Conservation (phyloP, 92 coral and sea anemone genomes). For the Zoanthus sociatus region DNA sequence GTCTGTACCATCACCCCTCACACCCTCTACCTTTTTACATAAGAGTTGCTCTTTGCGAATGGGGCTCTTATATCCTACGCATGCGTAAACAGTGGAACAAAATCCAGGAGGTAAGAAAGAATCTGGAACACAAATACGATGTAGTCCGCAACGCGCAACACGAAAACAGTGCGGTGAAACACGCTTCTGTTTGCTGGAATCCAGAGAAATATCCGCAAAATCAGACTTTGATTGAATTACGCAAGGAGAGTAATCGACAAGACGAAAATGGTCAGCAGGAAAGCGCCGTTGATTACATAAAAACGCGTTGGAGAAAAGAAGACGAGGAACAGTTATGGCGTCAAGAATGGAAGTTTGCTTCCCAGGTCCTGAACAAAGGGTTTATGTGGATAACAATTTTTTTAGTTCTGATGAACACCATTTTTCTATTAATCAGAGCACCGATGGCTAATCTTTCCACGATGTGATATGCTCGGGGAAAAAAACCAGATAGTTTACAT, state of each 20-base stretch:
- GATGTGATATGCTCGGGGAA: neutral
- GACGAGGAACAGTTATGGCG: constrained; percentile 65
- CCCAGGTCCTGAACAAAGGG: constrained; percentile 75
- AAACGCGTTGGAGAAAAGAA: constrained; percentile 58
- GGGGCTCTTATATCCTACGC: constrained; percentile 77
- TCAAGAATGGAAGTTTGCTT: constrained; percentile 89
- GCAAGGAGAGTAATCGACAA: neutral
- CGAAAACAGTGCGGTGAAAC: constrained; percentile 32
- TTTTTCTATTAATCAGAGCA: constrained; percentile 75
- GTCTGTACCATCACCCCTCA: constrained; percentile 68
- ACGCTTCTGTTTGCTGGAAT: constrained; percentile 36
- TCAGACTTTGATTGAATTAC: constrained; percentile 35
- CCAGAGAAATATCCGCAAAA: constrained; percentile 29
- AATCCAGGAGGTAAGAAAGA: constrained; percentile 68
- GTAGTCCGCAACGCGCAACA: neutral
- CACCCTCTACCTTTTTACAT: constrained; percentile 69
- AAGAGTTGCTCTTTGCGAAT: constrained; percentile 61
- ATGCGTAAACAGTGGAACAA: constrained; percentile 70
- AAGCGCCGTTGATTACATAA: constrained; percentile 42
- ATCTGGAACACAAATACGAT: constrained; percentile 37
- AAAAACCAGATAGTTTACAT: too few relatives aligned
- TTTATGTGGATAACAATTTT: constrained; percentile 77
- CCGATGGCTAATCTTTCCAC: constrained; percentile 68
- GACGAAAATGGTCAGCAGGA: constrained; percentile 27
- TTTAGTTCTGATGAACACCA: constrained; percentile 66